A percentile compares a stretch with the other conserved stretches of the same genome.
phyloP scores from a whole-genome alignment of 2,888 invertebrate genomes.

The Pheosia tremula region DNA sequence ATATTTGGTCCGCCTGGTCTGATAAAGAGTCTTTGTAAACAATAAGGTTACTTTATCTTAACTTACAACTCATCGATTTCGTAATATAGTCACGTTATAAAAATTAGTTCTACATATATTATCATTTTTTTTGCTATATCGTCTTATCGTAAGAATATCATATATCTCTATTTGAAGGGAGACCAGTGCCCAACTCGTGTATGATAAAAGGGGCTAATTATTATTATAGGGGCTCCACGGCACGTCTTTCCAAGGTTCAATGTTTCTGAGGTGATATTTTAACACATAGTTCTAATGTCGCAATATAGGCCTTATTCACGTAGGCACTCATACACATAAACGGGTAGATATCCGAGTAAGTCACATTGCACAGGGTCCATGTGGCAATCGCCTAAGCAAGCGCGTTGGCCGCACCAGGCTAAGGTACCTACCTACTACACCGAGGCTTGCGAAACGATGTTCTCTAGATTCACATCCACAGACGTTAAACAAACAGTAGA shows the following conservation, averaged over 20 bases:
- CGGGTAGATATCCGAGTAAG: constrained; percentile 25
- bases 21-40: background rate
- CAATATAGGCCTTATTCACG: constrained; percentile 10
- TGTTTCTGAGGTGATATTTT: background rate
- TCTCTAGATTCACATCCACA: constrained; percentile 30
- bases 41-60: background rate
- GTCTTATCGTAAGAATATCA: too few relatives aligned
- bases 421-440: constrained; percentile 15
- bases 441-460: constrained; percentile 32
- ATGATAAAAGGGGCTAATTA: too few relatives aligned
- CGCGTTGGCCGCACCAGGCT: constrained; percentile 28
- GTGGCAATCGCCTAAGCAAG: constrained; percentile 34
- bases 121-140: too few relatives aligned
- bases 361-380: constrained; percentile 22
- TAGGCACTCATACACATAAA: constrained; percentile 13
- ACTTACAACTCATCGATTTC: background rate
- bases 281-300: background rate
- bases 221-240: too few relatives aligned
- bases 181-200: too few relatives aligned
- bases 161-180: too few relatives aligned
- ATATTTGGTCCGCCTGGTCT: background rate
- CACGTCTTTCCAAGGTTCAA: too few relatives aligned
- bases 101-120: too few relatives aligned
- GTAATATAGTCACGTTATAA: constrained; percentile 5
- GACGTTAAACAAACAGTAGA: constrained; percentile 28